Evolutionary conservation across 2,888 invertebrate genomes (phyloP), one percentile per base, ranked within the genome.

Genomic region (Heliothis peltigera): DNA sequence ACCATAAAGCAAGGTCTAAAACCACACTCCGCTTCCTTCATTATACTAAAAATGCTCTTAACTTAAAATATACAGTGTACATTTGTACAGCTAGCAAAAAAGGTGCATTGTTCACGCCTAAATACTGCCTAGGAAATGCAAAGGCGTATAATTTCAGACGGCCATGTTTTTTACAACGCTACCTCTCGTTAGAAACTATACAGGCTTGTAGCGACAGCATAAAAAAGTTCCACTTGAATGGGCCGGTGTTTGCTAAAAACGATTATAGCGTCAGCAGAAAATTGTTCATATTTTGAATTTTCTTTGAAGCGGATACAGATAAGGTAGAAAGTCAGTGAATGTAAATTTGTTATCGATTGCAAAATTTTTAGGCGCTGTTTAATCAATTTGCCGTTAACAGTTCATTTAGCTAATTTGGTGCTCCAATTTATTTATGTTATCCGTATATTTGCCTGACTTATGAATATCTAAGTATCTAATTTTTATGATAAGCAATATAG

Each of bases 201-300:
- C 49, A 39, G 52, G 51, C 28, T 56, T 49, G 62, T 72, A 60
- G 35, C 53, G 64, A 56, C 49, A 53, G 69, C 79, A 75, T 55
- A 66, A 56, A 68, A 62, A 68, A 60, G 59, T 70, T 59, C 49
- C 57, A 74, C 75, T 64, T 69, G 51, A 74, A 69, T 72, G 28
- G 44, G 52, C 22, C 44, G 43, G 39, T 44, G 70, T 74, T 75
- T 66, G 39, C 59, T 73, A 51, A 70, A 52, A 70, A 61, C 5
- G 48, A 51, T 49, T 12, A 55, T 55, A 61, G 32, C 42, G 76
- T 71, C 52, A 58, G 76, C 43, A 54, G 17, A 59, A 61, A 51
- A 28, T 70, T 55, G 57, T 67, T 67, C 61, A 62, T 70, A 46
- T 70, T 70, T 62, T 17, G 1, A 25, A 12, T 19, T 70, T 70